These are phyloP conservation scores for Drosophila baimaii DNA, from an alignment of 1,140 invertebrate species.

Conservation along the genomic window DNA sequence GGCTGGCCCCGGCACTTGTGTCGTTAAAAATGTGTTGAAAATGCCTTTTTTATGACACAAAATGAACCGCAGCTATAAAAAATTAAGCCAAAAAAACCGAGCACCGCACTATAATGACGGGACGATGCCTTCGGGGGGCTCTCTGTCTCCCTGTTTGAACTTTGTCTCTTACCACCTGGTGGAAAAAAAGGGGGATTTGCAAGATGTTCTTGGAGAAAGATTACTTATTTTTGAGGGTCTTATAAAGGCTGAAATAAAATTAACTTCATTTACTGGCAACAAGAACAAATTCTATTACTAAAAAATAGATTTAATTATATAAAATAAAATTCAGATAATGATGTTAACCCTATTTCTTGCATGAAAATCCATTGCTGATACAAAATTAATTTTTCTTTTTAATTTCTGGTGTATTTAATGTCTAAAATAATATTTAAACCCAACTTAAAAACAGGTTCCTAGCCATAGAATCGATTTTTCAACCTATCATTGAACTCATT, in stretches of 20 bases:
- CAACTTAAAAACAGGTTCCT: not conserved
- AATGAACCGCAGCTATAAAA: slow-evolving; percentile 72
- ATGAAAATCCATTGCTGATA: no score
- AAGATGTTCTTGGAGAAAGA: not conserved
- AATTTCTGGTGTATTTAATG: not conserved
- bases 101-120: slow-evolving; percentile 60
- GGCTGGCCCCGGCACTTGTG: slow-evolving; percentile 64
- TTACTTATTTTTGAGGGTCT: not conserved
- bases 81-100: slow-evolving; percentile 52
- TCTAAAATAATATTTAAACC: not conserved
- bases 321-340: no score
- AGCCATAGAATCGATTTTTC: not conserved
- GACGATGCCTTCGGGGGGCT: slow-evolving; percentile 19
- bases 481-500: slow-evolving; percentile 4
- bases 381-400: no score
- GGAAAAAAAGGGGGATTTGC: not conserved
- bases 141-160: not conserved
- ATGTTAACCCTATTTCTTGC: no score
- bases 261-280: no score
- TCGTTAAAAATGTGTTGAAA: slow-evolving; percentile 80
- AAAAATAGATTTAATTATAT: no score
- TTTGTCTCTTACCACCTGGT: slow-evolving; percentile 43
- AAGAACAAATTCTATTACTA: no score
- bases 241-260: not conserved
- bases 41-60: slow-evolving; percentile 77